Base-by-base conservation (phyloP, 1,140 invertebrate genomes). In the Diploscapter pachys region DNA sequence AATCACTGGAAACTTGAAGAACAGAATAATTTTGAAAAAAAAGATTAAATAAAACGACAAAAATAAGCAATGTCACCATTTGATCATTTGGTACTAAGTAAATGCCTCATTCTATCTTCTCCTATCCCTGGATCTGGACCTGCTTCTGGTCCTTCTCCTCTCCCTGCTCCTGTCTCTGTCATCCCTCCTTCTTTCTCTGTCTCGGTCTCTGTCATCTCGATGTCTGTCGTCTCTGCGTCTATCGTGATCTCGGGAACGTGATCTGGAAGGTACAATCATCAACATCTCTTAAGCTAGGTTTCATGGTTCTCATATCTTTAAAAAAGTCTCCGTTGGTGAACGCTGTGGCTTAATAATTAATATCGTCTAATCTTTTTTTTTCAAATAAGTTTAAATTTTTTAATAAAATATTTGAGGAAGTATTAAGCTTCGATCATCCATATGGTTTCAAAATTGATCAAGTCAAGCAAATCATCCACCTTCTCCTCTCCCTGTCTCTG, bases 401-500 rank as follows among this genome's bases (percentile, higher is more conserved):
- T 31, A 31, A 31, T 0, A 31, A 31, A 31, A 31, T 31, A 31
- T 31, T 31, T 31, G 31, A 31, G 31, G 31, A 31, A 31, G 31
- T 31, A 1, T 31, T 31, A 1, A 31, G 31, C 31, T 31, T 31
- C 31, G 31, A 31, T 31, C 31, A 31, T 31, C 31, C 31, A 31
- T 31, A 31, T 31, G 31, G 31, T 31, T 31, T 31, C 31, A 31
- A 31, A 31, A 31, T 31, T 31, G 0, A 1, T 31, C 1, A 31
- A 31, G 31, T 31, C 31, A 31, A 31, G 31, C 0, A 31, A 31
- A 31, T 31, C 31, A 31, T 31, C 1, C 31, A 72, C 51, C 61
- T 4, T 64, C 71, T 72, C 13, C 71, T 71, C 61, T 72, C 65
- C 71, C 71, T 72, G 48, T 72, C 71, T 56, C 69, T 8, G 50